Evolutionary conservation across 2,888 invertebrate species (phyloP), one percentile per base, ranked within the genome.

Genomic region (Lydus trimaculatus): DNA sequence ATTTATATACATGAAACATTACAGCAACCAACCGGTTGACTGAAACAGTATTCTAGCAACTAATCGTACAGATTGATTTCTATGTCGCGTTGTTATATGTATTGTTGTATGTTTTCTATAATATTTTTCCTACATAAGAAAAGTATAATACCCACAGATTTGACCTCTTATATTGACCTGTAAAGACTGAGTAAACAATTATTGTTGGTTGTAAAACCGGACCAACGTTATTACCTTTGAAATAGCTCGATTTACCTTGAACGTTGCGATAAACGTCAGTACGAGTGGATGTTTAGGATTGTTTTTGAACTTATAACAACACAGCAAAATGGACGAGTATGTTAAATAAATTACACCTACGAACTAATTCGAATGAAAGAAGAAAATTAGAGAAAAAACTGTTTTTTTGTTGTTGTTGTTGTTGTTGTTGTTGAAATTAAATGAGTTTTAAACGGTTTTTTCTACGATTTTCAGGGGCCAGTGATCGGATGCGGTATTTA

Each of bases 151-250:
- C 1, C 6, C 5, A 43, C 43, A 43, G 43, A 43, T 43, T 43
- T 43, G 43, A 43, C 43, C 43, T 43, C 43, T 17, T 17, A 43
- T 43, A 13, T 17, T 43, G 43, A 43, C 43, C 43, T n/a, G 43
- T 17, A 17, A 43, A 0, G 43, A 43, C 43, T n/a, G 43, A 43
- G 43, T 43, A 43, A 43, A 43, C 43, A 43, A 43, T 43, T 43
- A 43, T 43, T 43, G 43, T 43, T 43, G 43, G 43, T 17, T 43
- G 43, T 43, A 43, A 43, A 43, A 43, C 43, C 43, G 43, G 43
- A 43, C 43, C 43, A 17, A 17, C 43, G 43, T 43, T 43, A 43
- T 43, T 43, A 43, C 43, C 43, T n/a, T 17, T 43, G 43, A 43
- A 43, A 43, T 43, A 17, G 43, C 43, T 43, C 43, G 43, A 43